A percentile compares a stretch with the other conserved stretches of the same genome.
These are phyloP conservation scores for Enhydra lutris DNA, from an alignment of 2,113 vertebrate genomes.

Conservation along the genomic window DNA sequence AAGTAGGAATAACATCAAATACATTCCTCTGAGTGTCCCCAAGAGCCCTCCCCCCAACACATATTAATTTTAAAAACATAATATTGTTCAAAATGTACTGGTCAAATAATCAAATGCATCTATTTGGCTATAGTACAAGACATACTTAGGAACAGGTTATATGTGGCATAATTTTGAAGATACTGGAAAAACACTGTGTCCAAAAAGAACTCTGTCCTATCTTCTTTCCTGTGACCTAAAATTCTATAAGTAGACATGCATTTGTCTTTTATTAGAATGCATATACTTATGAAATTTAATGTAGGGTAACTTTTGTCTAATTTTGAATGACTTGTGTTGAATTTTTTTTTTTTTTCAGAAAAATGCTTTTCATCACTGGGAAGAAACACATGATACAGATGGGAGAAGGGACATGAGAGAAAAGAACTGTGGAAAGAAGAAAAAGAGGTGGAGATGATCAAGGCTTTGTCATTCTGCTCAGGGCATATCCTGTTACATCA, in stretches of 20 bases:
- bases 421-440: not conserved
- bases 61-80: not conserved
- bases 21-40: not conserved
- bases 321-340: not conserved
- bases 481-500: not conserved
- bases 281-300: not conserved
- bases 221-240: not conserved
- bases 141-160: not conserved
- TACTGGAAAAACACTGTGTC: not conserved
- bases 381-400: not conserved
- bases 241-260: not conserved
- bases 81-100: not conserved
- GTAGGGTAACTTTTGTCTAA: not conserved
- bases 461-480: not conserved
- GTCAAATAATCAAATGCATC: not conserved
- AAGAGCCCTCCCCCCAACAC: not conserved
- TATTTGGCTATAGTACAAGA: not conserved
- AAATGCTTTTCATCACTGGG: not conserved
- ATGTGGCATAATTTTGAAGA: not conserved
- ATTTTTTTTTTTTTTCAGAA: not conserved
- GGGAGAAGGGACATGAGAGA: not conserved
- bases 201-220: not conserved
- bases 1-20: not conserved
- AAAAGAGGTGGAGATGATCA: not conserved
- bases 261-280: not conserved